These are phyloP conservation scores for Agraylea sexmaculata DNA, from an alignment of 1,140 invertebrate species.

Conservation along the genomic window DNA sequence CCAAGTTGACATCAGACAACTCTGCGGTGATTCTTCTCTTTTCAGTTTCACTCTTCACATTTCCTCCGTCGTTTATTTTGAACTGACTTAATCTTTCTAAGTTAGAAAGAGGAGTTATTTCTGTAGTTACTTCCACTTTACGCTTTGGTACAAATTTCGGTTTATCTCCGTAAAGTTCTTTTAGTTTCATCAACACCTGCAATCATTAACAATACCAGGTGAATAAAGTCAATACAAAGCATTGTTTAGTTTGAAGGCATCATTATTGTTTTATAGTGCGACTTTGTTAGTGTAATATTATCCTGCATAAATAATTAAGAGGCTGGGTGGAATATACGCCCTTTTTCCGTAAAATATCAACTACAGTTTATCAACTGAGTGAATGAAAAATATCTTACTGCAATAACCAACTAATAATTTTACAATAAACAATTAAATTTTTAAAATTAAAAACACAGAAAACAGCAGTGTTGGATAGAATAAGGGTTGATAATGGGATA, in stretches of 20 bases:
- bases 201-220: too few species aligned
- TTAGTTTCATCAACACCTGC: conserved; percentile 9
- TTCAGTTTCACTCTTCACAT: conserved; percentile 3
- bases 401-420: too few species aligned
- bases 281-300: background rate
- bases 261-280: conserved; percentile 11
- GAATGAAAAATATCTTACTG: too few species aligned
- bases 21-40: conserved; percentile 18
- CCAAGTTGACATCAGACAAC: conserved; percentile 18
- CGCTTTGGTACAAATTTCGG: conserved; percentile 5
- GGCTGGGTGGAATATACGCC: conserved; percentile 5
- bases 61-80: conserved; percentile 15
- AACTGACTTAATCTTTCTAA: conserved; percentile 15
- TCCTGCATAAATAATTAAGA: too few species aligned
- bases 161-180: conserved; percentile 17
- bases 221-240: too few species aligned
- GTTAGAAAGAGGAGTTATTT: background rate
- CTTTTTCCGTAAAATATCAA: conserved; percentile 4
- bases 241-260: conserved; percentile 6
- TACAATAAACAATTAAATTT: too few species aligned
- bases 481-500: too few species aligned
- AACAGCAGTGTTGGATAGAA: too few species aligned
- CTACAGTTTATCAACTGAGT: too few species aligned
- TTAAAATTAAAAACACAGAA: too few species aligned
- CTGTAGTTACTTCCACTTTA: background rate